These are phyloP conservation scores for Tinea pellionella DNA, from an alignment of 2,888 invertebrate genomes.

Conservation along the genomic window DNA sequence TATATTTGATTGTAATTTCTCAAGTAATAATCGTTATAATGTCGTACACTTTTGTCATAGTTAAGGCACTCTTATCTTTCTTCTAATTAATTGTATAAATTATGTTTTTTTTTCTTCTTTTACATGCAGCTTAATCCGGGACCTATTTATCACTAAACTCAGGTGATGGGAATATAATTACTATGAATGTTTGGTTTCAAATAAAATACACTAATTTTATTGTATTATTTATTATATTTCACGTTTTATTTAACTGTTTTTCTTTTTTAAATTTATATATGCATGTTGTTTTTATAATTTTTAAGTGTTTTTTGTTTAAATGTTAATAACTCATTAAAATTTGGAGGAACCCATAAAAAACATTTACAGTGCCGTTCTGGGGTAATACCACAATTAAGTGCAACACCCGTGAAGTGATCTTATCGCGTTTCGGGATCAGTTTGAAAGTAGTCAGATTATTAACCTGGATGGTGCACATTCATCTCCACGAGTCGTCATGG, in stretches of 20 bases:
- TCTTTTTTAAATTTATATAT: slow-evolving; percentile 16
- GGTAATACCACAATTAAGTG: too few species aligned
- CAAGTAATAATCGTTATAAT: neutral
- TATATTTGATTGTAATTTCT: neutral
- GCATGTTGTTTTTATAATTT: slow-evolving; percentile 19
- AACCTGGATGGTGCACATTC: too few species aligned
- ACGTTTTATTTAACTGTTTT: slow-evolving; percentile 14
- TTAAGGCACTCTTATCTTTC: neutral
- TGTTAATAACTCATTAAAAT: neutral
- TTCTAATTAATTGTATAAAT: slow-evolving; percentile 18
- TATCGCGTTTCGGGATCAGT: too few species aligned
- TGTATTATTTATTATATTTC: slow-evolving; percentile 4
- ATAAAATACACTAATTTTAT: neutral
- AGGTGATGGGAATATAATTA: slow-evolving; percentile 65
- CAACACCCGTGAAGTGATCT: too few species aligned
- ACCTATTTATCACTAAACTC: slow-evolving; percentile 68
- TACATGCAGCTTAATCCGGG: slow-evolving; percentile 71
- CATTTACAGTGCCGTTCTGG: too few species aligned
- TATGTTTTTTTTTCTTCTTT: slow-evolving; percentile 62
- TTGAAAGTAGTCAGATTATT: too few species aligned
- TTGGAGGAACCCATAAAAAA: neutral
- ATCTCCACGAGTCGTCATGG: too few species aligned
- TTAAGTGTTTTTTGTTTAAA: neutral
- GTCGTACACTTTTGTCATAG: neutral
- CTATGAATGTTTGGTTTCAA: slow-evolving; percentile 27